A percentile compares a stretch with the other conserved stretches of the same genome.
Conservation (phyloP, 1,140 invertebrate genomes). For the Brachionus koreanus region DNA sequence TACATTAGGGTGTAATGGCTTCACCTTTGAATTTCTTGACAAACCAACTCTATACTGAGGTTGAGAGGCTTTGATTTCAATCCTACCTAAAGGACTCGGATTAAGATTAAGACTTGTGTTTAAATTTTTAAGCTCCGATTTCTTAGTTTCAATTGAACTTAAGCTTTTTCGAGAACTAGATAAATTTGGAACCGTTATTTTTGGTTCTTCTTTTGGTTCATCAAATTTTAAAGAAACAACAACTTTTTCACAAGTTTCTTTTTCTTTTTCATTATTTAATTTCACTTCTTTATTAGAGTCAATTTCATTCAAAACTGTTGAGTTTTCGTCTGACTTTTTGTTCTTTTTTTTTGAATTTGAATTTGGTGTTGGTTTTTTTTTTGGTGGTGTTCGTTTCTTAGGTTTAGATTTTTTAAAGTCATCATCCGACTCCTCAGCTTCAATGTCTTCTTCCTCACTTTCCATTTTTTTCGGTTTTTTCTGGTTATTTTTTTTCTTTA, state of each 20-base stretch:
- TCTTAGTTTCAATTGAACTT: not conserved
- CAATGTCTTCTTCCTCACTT: not conserved
- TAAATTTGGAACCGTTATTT: not conserved
- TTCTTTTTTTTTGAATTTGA: conserved; percentile 12
- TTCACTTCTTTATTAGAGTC: not conserved
- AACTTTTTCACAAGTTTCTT: not conserved
- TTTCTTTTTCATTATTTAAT: not conserved
- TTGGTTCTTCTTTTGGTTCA: not conserved
- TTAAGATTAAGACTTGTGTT: not conserved
- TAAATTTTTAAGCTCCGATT: not conserved
- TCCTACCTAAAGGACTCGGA: conserved; percentile 12
- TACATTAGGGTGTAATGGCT: conserved; percentile 19
- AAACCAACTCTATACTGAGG: not conserved
- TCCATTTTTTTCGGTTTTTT: not conserved
- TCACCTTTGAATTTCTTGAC: conserved; percentile 14
- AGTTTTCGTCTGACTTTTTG: not conserved
- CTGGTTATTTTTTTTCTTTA: not conserved
- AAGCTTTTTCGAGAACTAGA: conserved; percentile 1
- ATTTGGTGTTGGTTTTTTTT: conserved; percentile 1
- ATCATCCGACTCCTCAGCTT: not conserved
- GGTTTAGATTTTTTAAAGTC: conserved; percentile 13
- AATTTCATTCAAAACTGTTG: not conserved
- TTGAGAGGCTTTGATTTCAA: conserved; percentile 7
- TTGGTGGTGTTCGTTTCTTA: not conserved
- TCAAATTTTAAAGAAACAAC: conserved; percentile 19